A percentile compares a stretch with the other conserved stretches of the same genome.
Conservation (phyloP, 2,797 vertebrate genomes). For the Tapera naevia region DNA sequence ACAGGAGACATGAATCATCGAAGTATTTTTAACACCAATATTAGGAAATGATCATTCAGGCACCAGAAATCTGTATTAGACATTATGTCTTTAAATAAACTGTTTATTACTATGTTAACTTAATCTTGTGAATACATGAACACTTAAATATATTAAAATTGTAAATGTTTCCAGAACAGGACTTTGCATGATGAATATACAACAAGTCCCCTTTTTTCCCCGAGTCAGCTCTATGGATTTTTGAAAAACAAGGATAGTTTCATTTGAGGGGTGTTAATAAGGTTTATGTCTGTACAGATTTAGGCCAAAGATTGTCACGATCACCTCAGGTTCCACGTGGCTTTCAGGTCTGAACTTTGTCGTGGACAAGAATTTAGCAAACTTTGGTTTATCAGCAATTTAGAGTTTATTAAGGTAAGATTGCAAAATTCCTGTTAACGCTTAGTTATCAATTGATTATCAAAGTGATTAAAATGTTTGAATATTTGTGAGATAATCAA, state of each 20-base stretch:
- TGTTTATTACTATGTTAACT: not conserved
- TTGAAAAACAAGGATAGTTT: not conserved
- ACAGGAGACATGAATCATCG: not conserved
- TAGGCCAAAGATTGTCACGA: not conserved
- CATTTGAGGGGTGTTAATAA: not conserved
- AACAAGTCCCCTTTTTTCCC: not conserved
- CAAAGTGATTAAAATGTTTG: too few relatives aligned
- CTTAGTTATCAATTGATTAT: too few relatives aligned
- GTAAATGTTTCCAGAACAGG: not conserved
- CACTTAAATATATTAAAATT: constrained; percentile 43
- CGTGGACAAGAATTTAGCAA: too few relatives aligned
- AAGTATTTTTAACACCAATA: not conserved
- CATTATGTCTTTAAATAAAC: constrained; percentile 13
- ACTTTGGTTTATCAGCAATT: too few relatives aligned
- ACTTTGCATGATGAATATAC: not conserved
- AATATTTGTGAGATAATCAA: too few relatives aligned
- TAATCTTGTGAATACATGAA: not conserved
- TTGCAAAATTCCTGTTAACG: too few relatives aligned
- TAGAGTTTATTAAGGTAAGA: too few relatives aligned
- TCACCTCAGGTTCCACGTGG: not conserved
- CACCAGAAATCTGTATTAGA: not conserved
- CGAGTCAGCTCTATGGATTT: not conserved
- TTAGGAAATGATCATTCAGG: not conserved
- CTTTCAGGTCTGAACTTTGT: not conserved
- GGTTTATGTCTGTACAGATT: not conserved